phyloP scores from a whole-genome alignment of 2,797 vertebrate species.

The Agapornis canus region DNA sequence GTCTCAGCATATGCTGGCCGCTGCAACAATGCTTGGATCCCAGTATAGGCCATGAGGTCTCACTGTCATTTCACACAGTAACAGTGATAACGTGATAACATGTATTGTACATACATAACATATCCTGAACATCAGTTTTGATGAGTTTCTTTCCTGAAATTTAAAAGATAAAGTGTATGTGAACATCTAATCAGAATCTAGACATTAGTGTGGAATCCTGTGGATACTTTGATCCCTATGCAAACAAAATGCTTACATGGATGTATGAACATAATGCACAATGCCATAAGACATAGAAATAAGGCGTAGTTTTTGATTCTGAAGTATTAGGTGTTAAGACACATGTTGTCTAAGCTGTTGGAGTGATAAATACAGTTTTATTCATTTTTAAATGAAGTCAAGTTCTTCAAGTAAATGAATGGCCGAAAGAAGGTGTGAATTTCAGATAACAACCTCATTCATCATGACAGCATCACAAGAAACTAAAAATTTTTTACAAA shows the following conservation, averaged over 20 bases:
- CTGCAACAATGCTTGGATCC: not conserved
- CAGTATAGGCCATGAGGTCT: not conserved
- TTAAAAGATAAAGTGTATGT: not conserved
- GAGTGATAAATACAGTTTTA: not conserved
- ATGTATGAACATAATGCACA: not conserved
- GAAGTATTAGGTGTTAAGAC: not conserved
- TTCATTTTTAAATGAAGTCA: not conserved
- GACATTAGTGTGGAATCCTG: not conserved
- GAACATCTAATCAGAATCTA: not conserved
- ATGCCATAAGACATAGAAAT: not conserved
- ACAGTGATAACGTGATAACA: not conserved
- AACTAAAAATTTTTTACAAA: not conserved
- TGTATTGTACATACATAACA: not conserved
- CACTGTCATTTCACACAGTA: not conserved
- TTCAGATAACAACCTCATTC: not conserved
- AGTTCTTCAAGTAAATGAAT: not conserved
- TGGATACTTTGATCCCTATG: not conserved
- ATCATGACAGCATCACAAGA: not conserved
- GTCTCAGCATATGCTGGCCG: not conserved
- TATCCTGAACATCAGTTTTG: not conserved
- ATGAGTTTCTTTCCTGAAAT: not conserved
- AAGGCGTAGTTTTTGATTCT: not conserved
- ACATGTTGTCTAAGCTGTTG: not conserved
- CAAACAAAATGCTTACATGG: not conserved
- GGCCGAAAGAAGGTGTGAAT: not conserved